phyloP scores from a whole-genome alignment of 2,888 invertebrate species.

The Napeogenes sylphis region DNA sequence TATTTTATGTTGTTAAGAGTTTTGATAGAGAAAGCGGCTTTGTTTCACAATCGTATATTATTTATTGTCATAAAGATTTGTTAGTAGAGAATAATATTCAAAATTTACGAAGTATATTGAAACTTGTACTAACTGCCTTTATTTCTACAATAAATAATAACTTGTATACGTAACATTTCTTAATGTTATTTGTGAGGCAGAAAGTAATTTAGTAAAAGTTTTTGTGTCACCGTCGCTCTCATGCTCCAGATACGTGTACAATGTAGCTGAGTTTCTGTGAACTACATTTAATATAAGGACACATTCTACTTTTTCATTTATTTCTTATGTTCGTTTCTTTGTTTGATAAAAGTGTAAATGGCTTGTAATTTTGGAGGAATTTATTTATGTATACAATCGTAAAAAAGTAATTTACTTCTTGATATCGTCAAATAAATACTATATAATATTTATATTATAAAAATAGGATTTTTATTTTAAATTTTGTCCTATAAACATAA shows the following conservation, averaged over 20 bases:
- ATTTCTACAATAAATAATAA: neutral
- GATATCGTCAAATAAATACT: no score
- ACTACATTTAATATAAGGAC: slow-evolving; percentile 7
- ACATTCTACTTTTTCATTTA: slow-evolving; percentile 7
- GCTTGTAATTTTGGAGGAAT: neutral
- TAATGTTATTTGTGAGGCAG: slow-evolving; percentile 7
- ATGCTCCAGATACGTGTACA: slow-evolving; percentile 7
- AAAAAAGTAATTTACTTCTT: neutral
- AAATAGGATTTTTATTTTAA: no score
- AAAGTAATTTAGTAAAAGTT: slow-evolving; percentile 7
- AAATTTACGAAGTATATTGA: no score
- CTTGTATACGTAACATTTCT: slow-evolving; percentile 1
- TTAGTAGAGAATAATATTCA: no score
- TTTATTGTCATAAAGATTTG: no score
- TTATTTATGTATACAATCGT: neutral
- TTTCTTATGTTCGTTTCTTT: neutral
- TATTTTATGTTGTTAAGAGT: slow-evolving; percentile 11
- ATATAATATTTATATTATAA: no score
- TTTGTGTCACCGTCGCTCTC: slow-evolving; percentile 7
- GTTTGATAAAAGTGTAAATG: neutral
- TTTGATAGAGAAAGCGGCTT: no score
- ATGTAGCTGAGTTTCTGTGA: slow-evolving; percentile 5
- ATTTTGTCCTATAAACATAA: no score
- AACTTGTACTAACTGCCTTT: neutral
- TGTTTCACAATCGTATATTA: no score